phyloP scores from a whole-genome alignment of 1,140 invertebrate genomes.

The Monomorium pharaonis region DNA sequence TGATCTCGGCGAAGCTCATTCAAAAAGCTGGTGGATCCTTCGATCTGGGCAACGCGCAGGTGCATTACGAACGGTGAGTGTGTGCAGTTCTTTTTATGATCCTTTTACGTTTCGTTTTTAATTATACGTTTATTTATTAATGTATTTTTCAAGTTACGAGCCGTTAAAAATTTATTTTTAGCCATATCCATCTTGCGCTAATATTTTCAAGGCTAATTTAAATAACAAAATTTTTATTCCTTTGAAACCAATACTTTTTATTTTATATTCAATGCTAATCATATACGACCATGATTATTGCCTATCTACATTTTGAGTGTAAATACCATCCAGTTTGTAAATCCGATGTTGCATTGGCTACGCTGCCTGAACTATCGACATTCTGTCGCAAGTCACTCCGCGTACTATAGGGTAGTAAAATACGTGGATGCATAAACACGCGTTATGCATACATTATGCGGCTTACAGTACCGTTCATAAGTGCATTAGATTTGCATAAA shows the following conservation, averaged over 20 bases:
- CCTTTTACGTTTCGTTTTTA: neutral
- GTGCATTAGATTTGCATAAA: neutral
- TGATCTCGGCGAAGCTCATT: conserved; percentile 87
- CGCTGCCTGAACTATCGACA: neutral
- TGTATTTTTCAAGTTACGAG: neutral
- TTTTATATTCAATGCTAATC: neutral
- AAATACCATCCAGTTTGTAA: conserved; percentile 33
- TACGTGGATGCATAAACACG: conserved; percentile 10
- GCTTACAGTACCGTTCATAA: neutral
- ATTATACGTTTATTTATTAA: neutral
- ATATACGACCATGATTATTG: neutral
- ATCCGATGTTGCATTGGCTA: neutral
- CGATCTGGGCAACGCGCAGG: conserved; percentile 92
- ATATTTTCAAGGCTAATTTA: neutral
- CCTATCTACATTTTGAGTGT: conserved; percentile 5
- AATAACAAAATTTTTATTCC: neutral
- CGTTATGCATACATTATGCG: neutral
- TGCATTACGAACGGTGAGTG: conserved; percentile 92
- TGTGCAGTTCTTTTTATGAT: conserved; percentile 6
- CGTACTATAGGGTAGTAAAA: neutral
- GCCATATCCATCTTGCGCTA: neutral
- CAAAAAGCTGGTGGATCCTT: conserved; percentile 87
- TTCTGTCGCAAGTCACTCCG: conserved; percentile 10
- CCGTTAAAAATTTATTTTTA: neutral
- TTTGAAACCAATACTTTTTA: neutral